These are phyloP conservation scores for Sinocyclocheilus rhinocerous DNA, from an alignment of 2,113 vertebrate genomes.

Conservation along the genomic window DNA sequence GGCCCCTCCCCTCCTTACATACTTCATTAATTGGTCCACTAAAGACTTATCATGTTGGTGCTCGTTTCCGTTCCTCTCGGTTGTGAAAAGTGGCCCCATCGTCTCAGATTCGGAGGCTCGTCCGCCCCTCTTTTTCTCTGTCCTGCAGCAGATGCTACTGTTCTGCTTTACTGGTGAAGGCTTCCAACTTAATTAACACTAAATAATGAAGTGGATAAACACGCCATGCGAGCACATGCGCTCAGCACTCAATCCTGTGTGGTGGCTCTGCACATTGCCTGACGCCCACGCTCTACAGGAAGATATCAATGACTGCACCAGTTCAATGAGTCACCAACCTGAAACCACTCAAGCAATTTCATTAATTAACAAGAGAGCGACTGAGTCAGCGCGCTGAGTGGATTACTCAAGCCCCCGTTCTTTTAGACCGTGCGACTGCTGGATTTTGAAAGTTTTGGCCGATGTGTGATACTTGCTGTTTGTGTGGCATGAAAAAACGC, in stretches of 20 bases:
- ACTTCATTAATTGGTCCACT: conserved; percentile 70
- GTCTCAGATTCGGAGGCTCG: conserved; percentile 41
- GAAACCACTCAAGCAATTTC: conserved; percentile 6
- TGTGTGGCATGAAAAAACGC: neutral
- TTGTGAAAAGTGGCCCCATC: conserved; percentile 27
- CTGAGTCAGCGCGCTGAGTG: conserved; percentile 28
- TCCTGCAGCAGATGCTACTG: conserved; percentile 67
- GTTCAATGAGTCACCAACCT: conserved; percentile 44
- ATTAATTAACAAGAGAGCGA: conserved; percentile 37
- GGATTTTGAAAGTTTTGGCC: conserved; percentile 6
- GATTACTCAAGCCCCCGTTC: conserved; percentile 15
- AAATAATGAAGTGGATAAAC: conserved; percentile 73
- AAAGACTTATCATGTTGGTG: conserved; percentile 62
- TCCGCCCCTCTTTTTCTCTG: conserved; percentile 42
- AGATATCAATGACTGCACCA: conserved; percentile 17
- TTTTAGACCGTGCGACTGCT: neutral
- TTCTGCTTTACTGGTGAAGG: conserved; percentile 66
- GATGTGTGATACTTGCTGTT: neutral
- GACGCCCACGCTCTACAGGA: conserved; percentile 29
- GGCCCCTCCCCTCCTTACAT: conserved; percentile 56
- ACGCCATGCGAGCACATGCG: conserved; percentile 49
- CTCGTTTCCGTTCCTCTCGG: conserved; percentile 21
- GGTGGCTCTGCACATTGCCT: conserved; percentile 16
- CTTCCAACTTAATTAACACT: conserved; percentile 73
- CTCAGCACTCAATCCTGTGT: conserved; percentile 42